These are phyloP conservation scores for Drosophila paucipuncta DNA, from an alignment of 2,888 invertebrate genomes.

Conservation along the genomic window DNA sequence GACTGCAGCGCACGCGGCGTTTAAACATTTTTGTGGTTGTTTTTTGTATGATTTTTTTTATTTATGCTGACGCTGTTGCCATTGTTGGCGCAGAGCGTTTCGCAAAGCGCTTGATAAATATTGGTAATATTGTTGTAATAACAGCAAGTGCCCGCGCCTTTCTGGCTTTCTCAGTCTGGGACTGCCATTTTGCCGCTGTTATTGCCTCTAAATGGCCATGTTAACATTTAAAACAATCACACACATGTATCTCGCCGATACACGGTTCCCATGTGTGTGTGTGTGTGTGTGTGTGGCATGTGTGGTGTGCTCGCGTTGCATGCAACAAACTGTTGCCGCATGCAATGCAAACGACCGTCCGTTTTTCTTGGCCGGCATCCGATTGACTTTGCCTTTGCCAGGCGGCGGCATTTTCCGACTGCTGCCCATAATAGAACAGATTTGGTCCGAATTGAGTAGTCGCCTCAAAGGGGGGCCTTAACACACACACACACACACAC, in stretches of 20 bases:
- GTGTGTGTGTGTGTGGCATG: slow-evolving; percentile 20
- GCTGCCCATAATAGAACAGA: slow-evolving; percentile 71
- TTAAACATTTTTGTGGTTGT: slow-evolving; percentile 48
- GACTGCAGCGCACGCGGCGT: slow-evolving; percentile 61
- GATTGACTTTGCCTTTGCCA: slow-evolving; percentile 58
- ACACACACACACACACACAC: slow-evolving; percentile 22
- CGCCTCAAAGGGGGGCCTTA: slow-evolving; percentile 33
- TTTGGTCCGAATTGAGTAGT: slow-evolving; percentile 68
- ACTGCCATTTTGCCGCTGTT: slow-evolving; percentile 81
- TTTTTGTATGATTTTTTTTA: slow-evolving; percentile 33
- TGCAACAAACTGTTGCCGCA: slow-evolving; percentile 69
- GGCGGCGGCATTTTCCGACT: slow-evolving; percentile 51
- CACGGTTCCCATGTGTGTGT: slow-evolving; percentile 20
- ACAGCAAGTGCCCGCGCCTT: slow-evolving; percentile 78
- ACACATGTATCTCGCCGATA: slow-evolving; percentile 63
- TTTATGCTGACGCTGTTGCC: slow-evolving; percentile 74
- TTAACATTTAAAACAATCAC: slow-evolving; percentile 81
- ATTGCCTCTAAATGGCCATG: slow-evolving; percentile 82
- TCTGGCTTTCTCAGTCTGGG: slow-evolving; percentile 64
- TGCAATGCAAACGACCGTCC: slow-evolving; percentile 61
- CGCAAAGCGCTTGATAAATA: slow-evolving; percentile 74
- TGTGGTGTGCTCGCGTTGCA: slow-evolving; percentile 49
- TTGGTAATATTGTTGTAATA: slow-evolving; percentile 80
- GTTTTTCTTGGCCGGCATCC: slow-evolving; percentile 50
- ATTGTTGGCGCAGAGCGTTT: slow-evolving; percentile 63